Evolutionary conservation across 2,113 vertebrate species (phyloP).

Genomic region (Pleuronectes platessa): DNA sequence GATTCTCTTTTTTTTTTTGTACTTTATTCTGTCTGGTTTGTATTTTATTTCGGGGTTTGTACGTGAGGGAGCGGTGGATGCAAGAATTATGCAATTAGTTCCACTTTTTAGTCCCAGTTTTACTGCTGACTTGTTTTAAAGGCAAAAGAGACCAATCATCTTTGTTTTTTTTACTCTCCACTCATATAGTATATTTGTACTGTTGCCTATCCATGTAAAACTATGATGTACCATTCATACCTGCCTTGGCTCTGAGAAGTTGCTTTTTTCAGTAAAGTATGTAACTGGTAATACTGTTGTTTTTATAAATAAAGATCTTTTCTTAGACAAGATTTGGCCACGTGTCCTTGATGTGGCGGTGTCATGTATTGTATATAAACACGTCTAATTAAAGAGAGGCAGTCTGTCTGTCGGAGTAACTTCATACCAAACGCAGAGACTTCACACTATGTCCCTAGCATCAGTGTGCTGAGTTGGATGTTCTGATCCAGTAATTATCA

Average conservation of each 20-base stretch:
- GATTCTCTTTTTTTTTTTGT: conserved; percentile 18
- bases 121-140: conserved; percentile 74
- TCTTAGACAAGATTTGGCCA: conserved; percentile 67
- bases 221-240: conserved; percentile 76
- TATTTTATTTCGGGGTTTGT: conserved; percentile 71
- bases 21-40: conserved; percentile 44
- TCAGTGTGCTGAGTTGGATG: background rate
- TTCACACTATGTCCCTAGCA: conserved; percentile 28
- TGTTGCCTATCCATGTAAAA: conserved; percentile 78
- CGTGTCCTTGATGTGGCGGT: conserved; percentile 46
- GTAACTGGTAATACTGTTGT: conserved; percentile 83
- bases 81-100: conserved; percentile 80
- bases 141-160: conserved; percentile 71
- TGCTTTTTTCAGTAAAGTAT: conserved; percentile 82
- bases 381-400: conserved; percentile 61
- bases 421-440: conserved; percentile 28
- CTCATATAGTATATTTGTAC: conserved; percentile 74
- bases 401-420: conserved; percentile 28
- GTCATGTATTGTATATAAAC: conserved; percentile 46
- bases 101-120: conserved; percentile 72
- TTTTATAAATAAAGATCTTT: conserved; percentile 85
- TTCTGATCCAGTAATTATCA: background rate
- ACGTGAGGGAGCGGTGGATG: conserved; percentile 66
- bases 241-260: conserved; percentile 84
- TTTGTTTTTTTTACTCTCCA: conserved; percentile 54